Evolutionary conservation across 2,797 vertebrate genomes (phyloP).

Genomic region (Spea hammondii): DNA sequence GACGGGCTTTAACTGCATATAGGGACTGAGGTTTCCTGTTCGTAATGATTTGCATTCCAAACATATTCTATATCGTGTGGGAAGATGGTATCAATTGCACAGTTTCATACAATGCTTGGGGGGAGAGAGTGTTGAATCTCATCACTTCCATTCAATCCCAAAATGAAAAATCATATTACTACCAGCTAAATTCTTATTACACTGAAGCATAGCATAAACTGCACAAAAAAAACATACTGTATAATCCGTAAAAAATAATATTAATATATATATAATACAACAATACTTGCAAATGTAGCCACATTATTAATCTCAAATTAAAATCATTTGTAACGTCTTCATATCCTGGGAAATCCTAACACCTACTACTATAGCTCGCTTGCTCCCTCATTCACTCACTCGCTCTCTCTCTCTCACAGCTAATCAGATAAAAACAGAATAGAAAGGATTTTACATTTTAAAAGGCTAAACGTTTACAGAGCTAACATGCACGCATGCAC

Average conservation of each 20-base stretch:
- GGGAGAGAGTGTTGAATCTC: not conserved
- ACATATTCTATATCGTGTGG: conserved; percentile 53
- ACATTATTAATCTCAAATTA: not conserved
- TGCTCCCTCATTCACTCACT: too few relatives aligned
- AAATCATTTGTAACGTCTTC: too few relatives aligned
- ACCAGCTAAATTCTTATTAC: not conserved
- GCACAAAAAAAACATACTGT: not conserved
- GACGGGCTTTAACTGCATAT: conserved; percentile 38
- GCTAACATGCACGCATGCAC: too few relatives aligned
- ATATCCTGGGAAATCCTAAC: too few relatives aligned
- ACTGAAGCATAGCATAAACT: not conserved
- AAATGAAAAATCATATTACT: not conserved
- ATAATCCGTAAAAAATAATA: not conserved
- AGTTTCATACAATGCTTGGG: not conserved
- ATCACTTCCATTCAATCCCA: conserved; percentile 1
- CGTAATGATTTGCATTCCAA: conserved; percentile 42
- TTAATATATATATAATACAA: not conserved
- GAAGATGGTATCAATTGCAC: conserved; percentile 53
- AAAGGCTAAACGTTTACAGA: not conserved
- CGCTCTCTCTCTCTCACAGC: too few relatives aligned
- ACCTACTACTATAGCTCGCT: too few relatives aligned
- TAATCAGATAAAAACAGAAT: too few relatives aligned
- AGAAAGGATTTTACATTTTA: not conserved
- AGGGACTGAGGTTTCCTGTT: conserved; percentile 33
- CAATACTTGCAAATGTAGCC: not conserved